Percentiles rank a stretch among this genome's conserved stretches.
Conservation (phyloP, 1,140 invertebrate species). For the roundworm (Caenorhabditis elegans) region WBcel235 BX284605.5:14127001-14127500, state of each 20-base stretch:
- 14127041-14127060: too few relatives aligned
- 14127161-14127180: slow-evolving; percentile 20
- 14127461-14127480: too few relatives aligned
- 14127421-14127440: background rate
- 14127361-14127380: slow-evolving; percentile 2
- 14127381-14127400: background rate
- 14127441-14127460: too few relatives aligned
- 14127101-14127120: background rate
- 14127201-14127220: too few relatives aligned
- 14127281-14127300: too few relatives aligned
- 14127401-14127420: background rate
- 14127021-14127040: too few relatives aligned
- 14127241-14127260: too few relatives aligned
- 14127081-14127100: background rate
- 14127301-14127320: too few relatives aligned
- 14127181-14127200: too few relatives aligned
- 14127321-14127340: too few relatives aligned
- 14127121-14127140: background rate
- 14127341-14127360: slow-evolving; percentile 26
- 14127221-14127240: too few relatives aligned
- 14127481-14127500: background rate
- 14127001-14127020: background rate
- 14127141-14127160: slow-evolving; percentile 18
- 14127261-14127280: too few relatives aligned
- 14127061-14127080: background rate